Percentiles rank a stretch among this genome's conserved stretches.
These are phyloP conservation scores for Cremastinae sp. DNA, from an alignment of 2,888 invertebrate genomes.

Conservation along the genomic window DNA sequence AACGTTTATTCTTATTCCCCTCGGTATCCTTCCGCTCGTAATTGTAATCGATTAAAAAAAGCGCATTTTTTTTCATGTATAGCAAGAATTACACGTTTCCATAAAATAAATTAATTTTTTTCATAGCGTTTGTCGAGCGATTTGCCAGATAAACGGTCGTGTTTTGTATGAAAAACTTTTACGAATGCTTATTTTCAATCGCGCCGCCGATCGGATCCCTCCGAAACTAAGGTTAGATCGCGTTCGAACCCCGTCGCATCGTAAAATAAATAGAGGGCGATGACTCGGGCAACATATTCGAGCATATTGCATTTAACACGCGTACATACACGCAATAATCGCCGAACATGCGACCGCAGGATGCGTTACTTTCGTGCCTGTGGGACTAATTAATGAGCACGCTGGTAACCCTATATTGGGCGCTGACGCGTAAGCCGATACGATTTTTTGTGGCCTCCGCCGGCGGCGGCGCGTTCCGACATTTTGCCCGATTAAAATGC, in stretches of 20 bases:
- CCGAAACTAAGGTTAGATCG: too few species aligned
- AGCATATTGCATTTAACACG: constrained; percentile 6
- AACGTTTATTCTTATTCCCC: constrained; percentile 34
- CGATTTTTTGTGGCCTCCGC: constrained; percentile 50
- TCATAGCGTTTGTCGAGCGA: too few species aligned
- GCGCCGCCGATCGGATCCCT: too few species aligned
- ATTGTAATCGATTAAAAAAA: constrained; percentile 16
- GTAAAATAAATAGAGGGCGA: constrained; percentile 38
- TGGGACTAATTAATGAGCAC: constrained; percentile 70
- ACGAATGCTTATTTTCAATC: too few species aligned
- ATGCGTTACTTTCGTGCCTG: constrained; percentile 73
- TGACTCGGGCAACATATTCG: constrained; percentile 35
- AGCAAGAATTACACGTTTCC: too few species aligned
- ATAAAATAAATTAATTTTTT: too few species aligned
- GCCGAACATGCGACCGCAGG: constrained; percentile 70
- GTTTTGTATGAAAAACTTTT: too few species aligned
- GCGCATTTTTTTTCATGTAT: too few species aligned
- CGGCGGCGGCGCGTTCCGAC: constrained; percentile 63
- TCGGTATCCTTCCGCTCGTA: background rate
- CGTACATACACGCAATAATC: background rate
- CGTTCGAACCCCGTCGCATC: too few species aligned
- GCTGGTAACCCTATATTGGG: constrained; percentile 49
- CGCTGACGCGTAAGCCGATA: constrained; percentile 48
- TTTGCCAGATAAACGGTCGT: too few species aligned
- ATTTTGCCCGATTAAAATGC: constrained; percentile 9